A percentile compares a stretch with the other conserved stretches of the same genome.
Evolutionary conservation across 1,140 invertebrate genomes (phyloP).

Genomic region (Drosophila kepulauana): DNA sequence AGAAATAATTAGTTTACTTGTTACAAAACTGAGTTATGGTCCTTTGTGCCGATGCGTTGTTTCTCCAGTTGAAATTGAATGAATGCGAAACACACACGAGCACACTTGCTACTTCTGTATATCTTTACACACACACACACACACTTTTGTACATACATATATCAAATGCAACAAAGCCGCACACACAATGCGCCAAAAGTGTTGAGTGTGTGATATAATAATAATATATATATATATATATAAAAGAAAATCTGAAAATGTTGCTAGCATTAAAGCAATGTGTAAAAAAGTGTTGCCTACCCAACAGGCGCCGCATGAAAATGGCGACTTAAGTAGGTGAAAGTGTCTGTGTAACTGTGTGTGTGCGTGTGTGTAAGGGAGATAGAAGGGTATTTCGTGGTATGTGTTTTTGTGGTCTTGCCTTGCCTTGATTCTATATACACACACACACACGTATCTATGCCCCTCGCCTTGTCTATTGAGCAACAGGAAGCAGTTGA

Average conservation of each 20-base stretch:
- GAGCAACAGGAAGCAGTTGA: constrained; percentile 65
- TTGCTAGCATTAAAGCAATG: constrained; percentile 15
- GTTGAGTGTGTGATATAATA: constrained; percentile 77
- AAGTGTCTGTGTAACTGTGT: constrained; percentile 6
- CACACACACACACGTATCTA: background rate
- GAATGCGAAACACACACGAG: constrained; percentile 59
- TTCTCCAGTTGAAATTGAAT: constrained; percentile 79
- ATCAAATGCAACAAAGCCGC: constrained; percentile 39
- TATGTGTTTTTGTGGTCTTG: constrained; percentile 10
- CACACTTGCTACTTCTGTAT: background rate
- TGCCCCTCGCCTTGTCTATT: constrained; percentile 3
- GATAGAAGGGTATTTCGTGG: constrained; percentile 2
- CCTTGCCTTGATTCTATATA: constrained; percentile 9
- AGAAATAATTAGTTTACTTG: constrained; percentile 84
- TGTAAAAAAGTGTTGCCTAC: constrained; percentile 69
- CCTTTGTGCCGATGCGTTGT: constrained; percentile 73
- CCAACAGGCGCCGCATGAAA: constrained; percentile 47
- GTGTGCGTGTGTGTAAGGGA: constrained; percentile 7
- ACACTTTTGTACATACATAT: constrained; percentile 20
- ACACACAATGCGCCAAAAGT: constrained; percentile 57
- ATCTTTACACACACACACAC: constrained; percentile 24
- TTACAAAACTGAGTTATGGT: constrained; percentile 79
- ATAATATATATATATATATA: constrained; percentile 46
- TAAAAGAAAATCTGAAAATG: constrained; percentile 31
- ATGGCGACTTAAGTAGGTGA: constrained; percentile 55